Evolutionary conservation across 2,797 vertebrate genomes (phyloP), one percentile per base, ranked within the genome.

Genomic region (Eremophila alpestris): DNA sequence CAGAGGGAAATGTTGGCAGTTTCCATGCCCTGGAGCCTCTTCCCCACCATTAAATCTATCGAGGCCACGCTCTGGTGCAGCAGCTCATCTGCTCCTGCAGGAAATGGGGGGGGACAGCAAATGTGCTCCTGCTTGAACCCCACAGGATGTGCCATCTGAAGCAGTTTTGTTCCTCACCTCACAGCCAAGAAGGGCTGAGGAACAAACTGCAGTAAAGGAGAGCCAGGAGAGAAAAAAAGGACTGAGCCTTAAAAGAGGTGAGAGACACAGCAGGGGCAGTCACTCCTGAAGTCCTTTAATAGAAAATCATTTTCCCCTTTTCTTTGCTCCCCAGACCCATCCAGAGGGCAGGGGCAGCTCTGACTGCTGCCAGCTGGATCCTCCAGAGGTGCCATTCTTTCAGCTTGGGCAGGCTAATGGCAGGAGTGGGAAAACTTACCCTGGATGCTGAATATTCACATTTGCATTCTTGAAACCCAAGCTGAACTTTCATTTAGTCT

Each of bases 401-500:
- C 17, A 21, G 13, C 58, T 71, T 27, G 64, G 55, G 16, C 41
- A 48, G 55, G 26, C 38, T 45, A 62, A n/a, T 3, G 22, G 63
- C 70, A 58, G 1, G 4, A 58, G 38, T 64, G 60, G 56, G 83
- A 58, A 59, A 90, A 65, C 40, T 79, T 82, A 70, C 89, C 83
- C 77, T 77, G 63, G 52, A 26, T 94, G 95, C 59, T 96, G 70
- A 91, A 80, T 51, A 36, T 54, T 83, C 87, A 58, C 27, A 63
- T 82, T 90, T 58, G 59, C 14, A 10, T 94, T 83, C 87, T 76
- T 94, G 92, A 95, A 96, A 88, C 79, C 84, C 56, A 90, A 79
- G 63, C 40, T 91, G 82, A 89, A 88, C 77, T 85, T 83, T 20
- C 83, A 87, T 94, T 94, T 86, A 78, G 55, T 86, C 89, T 95